A percentile compares a stretch with the other conserved stretches of the same genome.
phyloP scores from a whole-genome alignment of 2,797 vertebrate species.

The Pteronotus mesoamericanus region DNA sequence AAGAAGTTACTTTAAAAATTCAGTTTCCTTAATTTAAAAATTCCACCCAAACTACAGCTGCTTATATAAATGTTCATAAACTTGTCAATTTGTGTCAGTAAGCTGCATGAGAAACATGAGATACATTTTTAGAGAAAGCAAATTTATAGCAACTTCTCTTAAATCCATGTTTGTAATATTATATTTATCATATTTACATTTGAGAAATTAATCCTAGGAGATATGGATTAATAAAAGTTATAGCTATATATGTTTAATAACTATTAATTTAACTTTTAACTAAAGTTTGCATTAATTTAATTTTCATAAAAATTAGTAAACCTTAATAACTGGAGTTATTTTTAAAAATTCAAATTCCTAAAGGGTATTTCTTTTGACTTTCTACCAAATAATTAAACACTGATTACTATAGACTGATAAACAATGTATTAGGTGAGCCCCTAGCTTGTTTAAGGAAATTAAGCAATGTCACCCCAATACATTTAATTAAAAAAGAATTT shows the following conservation, averaged over 20 bases:
- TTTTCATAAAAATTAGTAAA: neutral
- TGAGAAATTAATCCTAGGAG: neutral
- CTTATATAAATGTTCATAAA: constrained; percentile 19
- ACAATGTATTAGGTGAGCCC: neutral
- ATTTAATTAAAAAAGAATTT: neutral
- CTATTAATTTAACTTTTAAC: neutral
- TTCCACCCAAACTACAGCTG: constrained; percentile 21
- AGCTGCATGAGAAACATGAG: neutral
- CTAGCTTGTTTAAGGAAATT: neutral
- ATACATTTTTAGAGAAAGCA: neutral
- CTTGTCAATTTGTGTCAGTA: constrained; percentile 27
- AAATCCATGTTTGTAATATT: neutral
- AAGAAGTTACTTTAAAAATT: constrained; percentile 43
- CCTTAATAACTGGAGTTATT: neutral
- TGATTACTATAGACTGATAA: neutral
- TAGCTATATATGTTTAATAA: neutral
- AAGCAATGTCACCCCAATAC: too few relatives aligned
- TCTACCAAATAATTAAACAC: neutral
- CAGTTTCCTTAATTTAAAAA: constrained; percentile 38
- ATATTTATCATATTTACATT: neutral
- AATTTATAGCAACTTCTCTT: neutral
- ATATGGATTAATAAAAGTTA: neutral
- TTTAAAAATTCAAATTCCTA: neutral
- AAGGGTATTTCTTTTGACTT: neutral
- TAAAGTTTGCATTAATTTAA: neutral